Evolutionary conservation across 2,888 invertebrate species (phyloP), one percentile per base, ranked within the genome.

Genomic region (Cactoblastis cactorum): DNA sequence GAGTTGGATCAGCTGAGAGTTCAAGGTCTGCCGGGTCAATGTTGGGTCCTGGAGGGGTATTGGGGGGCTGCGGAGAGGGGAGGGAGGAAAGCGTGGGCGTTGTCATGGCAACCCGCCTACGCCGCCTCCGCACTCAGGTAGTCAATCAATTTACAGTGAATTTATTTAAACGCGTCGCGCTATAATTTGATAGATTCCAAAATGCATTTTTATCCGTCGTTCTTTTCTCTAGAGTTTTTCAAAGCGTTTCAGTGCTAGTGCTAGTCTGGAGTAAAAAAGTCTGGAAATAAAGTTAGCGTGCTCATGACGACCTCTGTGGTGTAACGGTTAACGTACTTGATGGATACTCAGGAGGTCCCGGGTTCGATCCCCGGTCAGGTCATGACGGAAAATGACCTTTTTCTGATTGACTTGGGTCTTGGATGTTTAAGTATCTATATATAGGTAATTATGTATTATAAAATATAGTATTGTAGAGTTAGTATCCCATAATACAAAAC

Each of bases 1-100:
- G 79, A 76, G 75, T 64, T 69, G 11, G 69, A 78, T 83, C 86
- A 81, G 83, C 83, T 85, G 82, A 56, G 72, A 70, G 77, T 86
- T 87, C 88, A 88, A 88, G 88, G 88, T 80, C 64, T 74, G 57
- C 82, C 79, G 83, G 86, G 85, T 86, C 86, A 83, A 78, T 79
- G 84, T 65, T 77, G 79, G 62, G 52, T 50, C 53, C 51, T 52
- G 52, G 52, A 38, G 51, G 48, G 55, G 54, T 43, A 34, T 38
- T 51, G 53, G 35, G 51, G 38, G 55, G 53, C 22, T 35, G 56
- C 49, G 61, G 58, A 34, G 47, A 34, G 46, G 50, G 38, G 34
- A 54, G 52, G 53, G 63, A 57, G 22, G 22, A 56, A 50, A 59
- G 81, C 82, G 86, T 84, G 71, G 86, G 85, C 75, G 86, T 83